Base-by-base conservation (phyloP, 2,888 invertebrate genomes). In the Ceraclea dissimilis region DNA sequence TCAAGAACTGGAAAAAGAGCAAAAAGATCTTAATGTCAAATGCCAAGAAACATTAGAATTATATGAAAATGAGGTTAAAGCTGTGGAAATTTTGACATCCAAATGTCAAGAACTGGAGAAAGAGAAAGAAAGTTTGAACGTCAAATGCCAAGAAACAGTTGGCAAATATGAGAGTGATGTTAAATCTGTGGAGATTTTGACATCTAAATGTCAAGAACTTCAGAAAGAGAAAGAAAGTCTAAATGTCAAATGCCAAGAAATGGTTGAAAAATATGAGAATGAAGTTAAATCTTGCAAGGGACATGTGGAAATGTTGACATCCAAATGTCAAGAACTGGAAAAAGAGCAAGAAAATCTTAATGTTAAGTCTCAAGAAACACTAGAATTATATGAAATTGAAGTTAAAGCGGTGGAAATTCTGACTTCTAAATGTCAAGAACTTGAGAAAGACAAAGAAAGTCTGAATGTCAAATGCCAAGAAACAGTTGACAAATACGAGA, bases 331-430 rank as follows among this genome's bases (percentile, higher is more conserved):
- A 8, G 51, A 52, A 21, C 26, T 57, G 22, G 31, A 1, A 20
- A 63, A 56, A 34, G 49, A n/a, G 53, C 62, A 60, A 31, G 48
- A 58, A 52, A 46, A 19, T 51, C 58, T 62, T 22, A 43, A 13
- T 26, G 34, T 20, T 6, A 49, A 20, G 26, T 6, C 5, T 26
- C 4, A 4, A 26, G 26, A 26, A n/a, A n/a, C n/a, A n/a, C n/a
- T n/a, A n/a, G n/a, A n/a, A n/a, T n/a, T n/a, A n/a, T n/a, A n/a
- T n/a, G n/a, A n/a, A n/a, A n/a, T n/a, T n/a, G n/a, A n/a, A n/a
- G n/a, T n/a, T n/a, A n/a, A n/a, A n/a, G n/a, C n/a, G n/a, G n/a
- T n/a, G n/a, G n/a, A n/a, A n/a, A n/a, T n/a, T n/a, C 26, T 26
- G 26, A 10, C 4, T 26, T 6, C 10, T 10, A 26, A 26, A 26